Evolutionary conservation across 2,797 vertebrate species (phyloP).

Genomic region (Mycteria americana): DNA sequence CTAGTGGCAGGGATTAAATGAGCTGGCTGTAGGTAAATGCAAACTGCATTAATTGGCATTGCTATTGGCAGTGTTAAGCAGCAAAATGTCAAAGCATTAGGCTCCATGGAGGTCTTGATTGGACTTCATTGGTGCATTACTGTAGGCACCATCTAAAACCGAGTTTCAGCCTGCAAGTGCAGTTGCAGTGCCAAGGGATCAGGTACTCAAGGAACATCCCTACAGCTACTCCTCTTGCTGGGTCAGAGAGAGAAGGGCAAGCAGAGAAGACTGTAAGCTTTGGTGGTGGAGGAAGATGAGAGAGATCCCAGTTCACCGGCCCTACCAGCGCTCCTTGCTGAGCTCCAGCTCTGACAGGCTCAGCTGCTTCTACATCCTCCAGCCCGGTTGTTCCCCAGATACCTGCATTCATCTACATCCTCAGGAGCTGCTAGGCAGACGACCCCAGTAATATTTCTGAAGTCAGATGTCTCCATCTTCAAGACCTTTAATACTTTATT

Average conservation of each 20-base stretch:
- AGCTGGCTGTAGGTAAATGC: not conserved
- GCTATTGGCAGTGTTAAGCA: not conserved
- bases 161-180: not conserved
- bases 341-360: not conserved
- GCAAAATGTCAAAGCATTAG: not conserved
- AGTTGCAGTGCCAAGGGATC: not conserved
- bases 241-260: not conserved
- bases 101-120: not conserved
- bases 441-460: not conserved
- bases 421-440: not conserved
- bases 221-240: not conserved
- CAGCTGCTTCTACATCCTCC: not conserved
- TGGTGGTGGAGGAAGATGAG: not conserved
- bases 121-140: not conserved
- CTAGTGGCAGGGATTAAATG: not conserved
- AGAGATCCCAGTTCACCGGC: not conserved
- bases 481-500: not conserved
- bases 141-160: not conserved
- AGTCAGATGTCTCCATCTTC: not conserved
- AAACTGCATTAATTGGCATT: not conserved
- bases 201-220: not conserved
- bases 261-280: not conserved
- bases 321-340: no score
- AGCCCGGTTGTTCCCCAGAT: not conserved
- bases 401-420: not conserved